Conservation (phyloP, 2,888 invertebrate species). For the Frankliniella fusca region DNA sequence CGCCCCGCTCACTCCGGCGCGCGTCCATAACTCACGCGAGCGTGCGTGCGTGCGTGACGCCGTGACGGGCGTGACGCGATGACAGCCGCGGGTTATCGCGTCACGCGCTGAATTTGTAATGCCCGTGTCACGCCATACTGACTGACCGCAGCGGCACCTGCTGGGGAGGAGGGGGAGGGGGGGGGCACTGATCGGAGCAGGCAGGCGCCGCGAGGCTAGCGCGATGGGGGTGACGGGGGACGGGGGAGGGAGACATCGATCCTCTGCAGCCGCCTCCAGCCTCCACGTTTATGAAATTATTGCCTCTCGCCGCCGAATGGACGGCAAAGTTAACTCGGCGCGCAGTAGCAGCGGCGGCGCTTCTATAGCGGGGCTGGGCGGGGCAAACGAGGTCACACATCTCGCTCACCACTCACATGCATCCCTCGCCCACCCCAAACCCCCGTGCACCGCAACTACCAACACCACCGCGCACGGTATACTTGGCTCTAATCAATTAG, state of each 20-base stretch:
- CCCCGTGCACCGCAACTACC: background rate
- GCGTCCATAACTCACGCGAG: background rate
- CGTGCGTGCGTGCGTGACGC: background rate
- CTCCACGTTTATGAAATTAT: too few species aligned
- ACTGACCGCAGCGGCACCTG: background rate
- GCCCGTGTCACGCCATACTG: background rate
- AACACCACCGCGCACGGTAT: background rate
- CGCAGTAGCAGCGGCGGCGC: background rate
- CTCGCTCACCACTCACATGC: too few species aligned
- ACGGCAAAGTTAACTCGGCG: constrained; percentile 12
- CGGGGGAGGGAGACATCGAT: too few species aligned
- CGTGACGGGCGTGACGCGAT: background rate
- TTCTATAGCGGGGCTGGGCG: background rate
- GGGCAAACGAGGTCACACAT: constrained; percentile 6
- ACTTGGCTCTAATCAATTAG: constrained; percentile 12
- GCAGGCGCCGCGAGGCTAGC: background rate
- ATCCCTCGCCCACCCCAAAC: background rate
- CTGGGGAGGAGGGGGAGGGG: too few species aligned
- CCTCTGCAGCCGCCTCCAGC: too few species aligned
- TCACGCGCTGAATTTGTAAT: background rate
- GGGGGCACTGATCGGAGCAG: background rate
- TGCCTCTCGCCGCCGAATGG: background rate
- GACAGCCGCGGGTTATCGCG: background rate
- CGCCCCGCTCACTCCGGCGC: too few species aligned
- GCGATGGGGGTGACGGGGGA: too few species aligned